Percentiles rank a stretch among this genome's conserved stretches.
These are phyloP conservation scores for Pygoscelis antarcticus DNA, from an alignment of 2,113 vertebrate species.

Conservation along the genomic window DNA sequence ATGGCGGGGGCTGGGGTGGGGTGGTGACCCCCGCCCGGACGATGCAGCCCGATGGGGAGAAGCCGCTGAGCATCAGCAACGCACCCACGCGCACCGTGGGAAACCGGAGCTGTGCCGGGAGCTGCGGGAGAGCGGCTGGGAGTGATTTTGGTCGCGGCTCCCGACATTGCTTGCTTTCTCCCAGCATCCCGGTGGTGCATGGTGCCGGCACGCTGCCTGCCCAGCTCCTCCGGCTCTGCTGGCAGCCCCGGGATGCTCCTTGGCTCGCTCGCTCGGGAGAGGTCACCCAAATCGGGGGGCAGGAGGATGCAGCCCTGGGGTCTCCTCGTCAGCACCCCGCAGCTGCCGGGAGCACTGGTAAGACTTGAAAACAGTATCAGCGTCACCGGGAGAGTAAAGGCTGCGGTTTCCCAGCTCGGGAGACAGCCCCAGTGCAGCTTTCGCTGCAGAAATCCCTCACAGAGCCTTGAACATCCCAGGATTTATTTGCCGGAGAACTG, in stretches of 20 bases:
- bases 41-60: neutral
- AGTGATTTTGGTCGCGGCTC: neutral
- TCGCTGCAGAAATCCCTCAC: neutral
- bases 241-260: neutral
- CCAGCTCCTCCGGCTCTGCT: neutral
- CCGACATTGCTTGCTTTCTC: neutral
- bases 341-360: neutral
- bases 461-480: neutral
- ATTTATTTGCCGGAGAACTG: neutral
- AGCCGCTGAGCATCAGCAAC: neutral
- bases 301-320: neutral
- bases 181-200: neutral
- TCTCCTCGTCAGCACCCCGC: neutral
- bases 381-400: neutral
- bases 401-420: neutral
- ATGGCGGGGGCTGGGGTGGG: neutral
- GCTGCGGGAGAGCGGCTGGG: neutral
- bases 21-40: fast-evolving
- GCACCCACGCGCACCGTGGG: fast-evolving
- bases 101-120: neutral
- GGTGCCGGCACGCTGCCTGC: neutral
- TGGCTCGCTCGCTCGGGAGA: neutral
- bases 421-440: neutral
- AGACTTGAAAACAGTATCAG: neutral
- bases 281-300: neutral